Evolutionary conservation across 2,113 vertebrate genomes (phyloP).

Genomic region (Vulpes vulpes): DNA sequence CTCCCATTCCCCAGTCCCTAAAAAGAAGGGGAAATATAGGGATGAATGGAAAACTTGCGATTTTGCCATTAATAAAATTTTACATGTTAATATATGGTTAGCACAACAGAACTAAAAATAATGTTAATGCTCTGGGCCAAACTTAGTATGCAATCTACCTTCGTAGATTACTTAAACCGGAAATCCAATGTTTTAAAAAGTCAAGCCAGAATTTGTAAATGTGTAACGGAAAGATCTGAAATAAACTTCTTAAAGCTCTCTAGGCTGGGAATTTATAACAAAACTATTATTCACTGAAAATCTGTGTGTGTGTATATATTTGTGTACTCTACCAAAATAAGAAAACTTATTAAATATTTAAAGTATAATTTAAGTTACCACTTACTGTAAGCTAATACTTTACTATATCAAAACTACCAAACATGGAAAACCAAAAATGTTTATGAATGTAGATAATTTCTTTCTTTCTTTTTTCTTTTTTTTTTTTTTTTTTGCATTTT

Average conservation of each 20-base stretch:
- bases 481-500: conserved; percentile 63
- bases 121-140: conserved; percentile 83
- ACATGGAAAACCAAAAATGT: conserved; percentile 41
- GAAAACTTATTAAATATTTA: conserved; percentile 69
- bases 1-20: conserved; percentile 58
- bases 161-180: conserved; percentile 81
- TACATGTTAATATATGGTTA: conserved; percentile 81
- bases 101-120: conserved; percentile 85
- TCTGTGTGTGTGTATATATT: background rate
- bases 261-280: conserved; percentile 84
- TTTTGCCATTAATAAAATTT: conserved; percentile 84
- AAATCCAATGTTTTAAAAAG: conserved; percentile 83
- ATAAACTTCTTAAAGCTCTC: conserved; percentile 82
- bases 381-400: conserved; percentile 66
- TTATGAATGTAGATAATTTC: conserved; percentile 58
- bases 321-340: conserved; percentile 65
- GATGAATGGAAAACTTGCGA: conserved; percentile 85
- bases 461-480: background rate
- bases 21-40: conserved; percentile 59
- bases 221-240: conserved; percentile 88
- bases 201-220: conserved; percentile 82
- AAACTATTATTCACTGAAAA: conserved; percentile 76
- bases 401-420: conserved; percentile 69
- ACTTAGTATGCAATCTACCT: conserved; percentile 80
- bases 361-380: conserved; percentile 66